phyloP scores from a whole-genome alignment of 2,888 invertebrate genomes.

The Netelia virgata region DNA sequence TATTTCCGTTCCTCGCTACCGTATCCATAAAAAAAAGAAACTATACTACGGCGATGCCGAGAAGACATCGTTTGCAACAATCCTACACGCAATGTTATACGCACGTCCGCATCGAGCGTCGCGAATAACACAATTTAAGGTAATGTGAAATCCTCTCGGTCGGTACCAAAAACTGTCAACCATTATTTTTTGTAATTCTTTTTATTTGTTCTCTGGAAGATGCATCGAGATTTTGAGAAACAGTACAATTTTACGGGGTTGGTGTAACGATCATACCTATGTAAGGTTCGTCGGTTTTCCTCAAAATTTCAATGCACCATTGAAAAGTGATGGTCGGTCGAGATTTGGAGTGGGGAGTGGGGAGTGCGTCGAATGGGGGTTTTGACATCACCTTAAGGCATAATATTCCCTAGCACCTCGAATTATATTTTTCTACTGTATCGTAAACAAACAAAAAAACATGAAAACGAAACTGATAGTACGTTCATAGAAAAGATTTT shows the following conservation, averaged over 20 bases:
- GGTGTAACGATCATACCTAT: too few relatives aligned
- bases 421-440: slow-evolving; percentile 84
- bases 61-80: slow-evolving; percentile 50
- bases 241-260: too few relatives aligned
- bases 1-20: slow-evolving; percentile 64
- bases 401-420: slow-evolving; percentile 80
- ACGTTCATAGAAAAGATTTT: slow-evolving; percentile 34
- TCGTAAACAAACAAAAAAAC: slow-evolving; percentile 58
- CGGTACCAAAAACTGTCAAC: too few relatives aligned
- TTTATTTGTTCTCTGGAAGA: too few relatives aligned
- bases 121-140: slow-evolving; percentile 66
- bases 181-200: too few relatives aligned
- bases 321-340: too few relatives aligned
- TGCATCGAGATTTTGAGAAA: too few relatives aligned
- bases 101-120: slow-evolving; percentile 63
- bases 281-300: too few relatives aligned
- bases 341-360: too few relatives aligned
- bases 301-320: too few relatives aligned
- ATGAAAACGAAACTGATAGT: slow-evolving; percentile 13
- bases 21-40: slow-evolving; percentile 46
- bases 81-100: slow-evolving; percentile 51
- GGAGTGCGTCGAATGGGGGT: too few relatives aligned
- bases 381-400: slow-evolving; percentile 66
- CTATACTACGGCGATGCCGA: slow-evolving; percentile 14
- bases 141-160: too few relatives aligned